Base-by-base conservation (phyloP, 2,113 vertebrate species). In the Sterrhoptilus dennistouni region DNA sequence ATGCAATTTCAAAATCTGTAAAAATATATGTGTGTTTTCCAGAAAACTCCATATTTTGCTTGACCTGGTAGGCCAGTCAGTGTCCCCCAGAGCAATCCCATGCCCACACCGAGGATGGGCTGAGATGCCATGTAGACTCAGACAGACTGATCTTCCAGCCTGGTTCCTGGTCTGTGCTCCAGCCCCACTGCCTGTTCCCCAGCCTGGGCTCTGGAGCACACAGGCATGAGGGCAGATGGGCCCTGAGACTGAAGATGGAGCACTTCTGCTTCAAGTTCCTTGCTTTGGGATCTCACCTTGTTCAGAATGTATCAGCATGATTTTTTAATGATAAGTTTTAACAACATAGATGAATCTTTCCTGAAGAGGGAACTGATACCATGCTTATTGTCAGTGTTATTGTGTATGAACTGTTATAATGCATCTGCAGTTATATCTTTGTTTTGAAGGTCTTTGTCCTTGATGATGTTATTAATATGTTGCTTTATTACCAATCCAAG, bases 221-320 rank as follows among this genome's bases (percentile, higher is more conserved):
- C 1, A 6, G n/a, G 15, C 1, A 2, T 38, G 59, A 69, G 42
- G 16, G 11, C 2, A 3, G 3, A 11, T 23, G 21, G 54, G 8
- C 7, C 24, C 42, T 15, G 27, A 45, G 16, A 40, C 8, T 27
- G 18, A 49, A 47, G 15, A 66, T 24, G 8, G 38, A 72, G 8
- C 14, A 66, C 2, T 76, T 76, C 61, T 70, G 60, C 45, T 81
- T 83, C n/a, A 52, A 8, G 5, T 33, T 60, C 18, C 45, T 93
- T 16, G 2, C 42, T 90, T 47, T 28, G 11, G 27, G 23, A 71
- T 59, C 33, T 68, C 27, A 50, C 17, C 27, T 77, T 69, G 22
- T 49, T 33, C 31, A 44, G 75, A 74, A 53, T 1, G 0, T 40
- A 35, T 15, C 28, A 24, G 42, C 0, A 3, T 8, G 21, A 38